A percentile compares a stretch with the other conserved stretches of the same genome.
Conservation (phyloP, 2,797 vertebrate species). For the Myoxocephalus aenaeus region DNA sequence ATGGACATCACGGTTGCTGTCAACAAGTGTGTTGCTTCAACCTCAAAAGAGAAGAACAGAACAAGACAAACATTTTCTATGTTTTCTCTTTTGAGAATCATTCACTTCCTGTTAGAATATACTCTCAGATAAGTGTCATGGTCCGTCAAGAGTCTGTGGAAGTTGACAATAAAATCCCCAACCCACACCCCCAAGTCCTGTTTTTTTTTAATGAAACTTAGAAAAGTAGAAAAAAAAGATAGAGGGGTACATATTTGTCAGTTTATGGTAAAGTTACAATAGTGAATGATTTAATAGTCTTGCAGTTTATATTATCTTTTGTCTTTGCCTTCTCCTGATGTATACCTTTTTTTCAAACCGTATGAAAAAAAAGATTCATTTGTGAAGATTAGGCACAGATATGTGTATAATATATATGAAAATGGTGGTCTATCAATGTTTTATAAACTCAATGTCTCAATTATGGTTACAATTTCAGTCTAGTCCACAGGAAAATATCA, state of each 20-base stretch:
- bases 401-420: too few relatives aligned
- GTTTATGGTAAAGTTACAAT: neutral
- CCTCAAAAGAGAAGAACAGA: conserved; percentile 71
- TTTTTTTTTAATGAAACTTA: neutral
- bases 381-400: too few relatives aligned
- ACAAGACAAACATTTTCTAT: neutral
- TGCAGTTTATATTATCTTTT: neutral
- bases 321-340: too few relatives aligned
- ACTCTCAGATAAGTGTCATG: neutral
- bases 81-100: neutral
- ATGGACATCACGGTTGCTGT: conserved; percentile 91
- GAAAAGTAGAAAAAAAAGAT: neutral
- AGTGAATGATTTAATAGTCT: neutral
- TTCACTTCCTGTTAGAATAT: neutral
- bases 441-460: too few relatives aligned
- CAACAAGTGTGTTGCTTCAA: conserved; percentile 87
- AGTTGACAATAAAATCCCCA: neutral
- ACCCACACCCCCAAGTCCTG: neutral
- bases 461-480: too few relatives aligned
- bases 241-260: neutral
- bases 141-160: neutral
- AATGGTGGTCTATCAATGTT: too few relatives aligned
- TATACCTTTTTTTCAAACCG: too few relatives aligned
- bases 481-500: too few relatives aligned
- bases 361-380: too few relatives aligned